Conservation (phyloP, 1,140 invertebrate species). For the Parasteatoda tepidariorum region DNA sequence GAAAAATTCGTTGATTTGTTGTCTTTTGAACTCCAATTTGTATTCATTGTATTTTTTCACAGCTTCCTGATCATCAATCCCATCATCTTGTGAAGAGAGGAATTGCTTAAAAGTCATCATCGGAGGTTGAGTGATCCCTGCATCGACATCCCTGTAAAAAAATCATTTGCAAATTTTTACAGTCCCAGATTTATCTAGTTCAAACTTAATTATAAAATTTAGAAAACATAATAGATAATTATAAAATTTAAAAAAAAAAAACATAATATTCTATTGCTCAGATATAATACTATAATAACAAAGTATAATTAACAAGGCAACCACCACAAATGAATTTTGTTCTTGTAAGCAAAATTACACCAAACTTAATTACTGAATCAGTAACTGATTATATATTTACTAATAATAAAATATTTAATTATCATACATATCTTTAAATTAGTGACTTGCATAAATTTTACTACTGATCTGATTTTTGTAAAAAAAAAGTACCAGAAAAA, state of each 20-base stretch:
- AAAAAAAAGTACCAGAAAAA: background rate
- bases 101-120: slow-evolving; percentile 99
- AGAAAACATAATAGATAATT: too few relatives aligned
- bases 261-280: too few relatives aligned
- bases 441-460: background rate
- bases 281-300: too few relatives aligned
- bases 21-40: slow-evolving; percentile 94
- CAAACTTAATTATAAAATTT: too few relatives aligned
- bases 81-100: slow-evolving; percentile 94
- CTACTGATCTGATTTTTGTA: background rate
- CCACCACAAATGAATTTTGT: too few relatives aligned
- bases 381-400: too few relatives aligned
- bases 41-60: slow-evolving; percentile 98
- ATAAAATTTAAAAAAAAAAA: too few relatives aligned
- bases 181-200: too few relatives aligned
- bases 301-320: too few relatives aligned
- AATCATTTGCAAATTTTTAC: background rate
- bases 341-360: too few relatives aligned
- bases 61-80: slow-evolving; percentile 96
- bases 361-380: too few relatives aligned
- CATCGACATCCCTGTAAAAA: slow-evolving; percentile 62
- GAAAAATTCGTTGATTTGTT: slow-evolving; percentile 99
- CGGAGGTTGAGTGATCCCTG: slow-evolving; percentile 78
- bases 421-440: background rate
- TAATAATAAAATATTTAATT: background rate